Evolutionary conservation across 2,797 vertebrate species (phyloP).

Genomic region (Gouania willdenowi): DNA sequence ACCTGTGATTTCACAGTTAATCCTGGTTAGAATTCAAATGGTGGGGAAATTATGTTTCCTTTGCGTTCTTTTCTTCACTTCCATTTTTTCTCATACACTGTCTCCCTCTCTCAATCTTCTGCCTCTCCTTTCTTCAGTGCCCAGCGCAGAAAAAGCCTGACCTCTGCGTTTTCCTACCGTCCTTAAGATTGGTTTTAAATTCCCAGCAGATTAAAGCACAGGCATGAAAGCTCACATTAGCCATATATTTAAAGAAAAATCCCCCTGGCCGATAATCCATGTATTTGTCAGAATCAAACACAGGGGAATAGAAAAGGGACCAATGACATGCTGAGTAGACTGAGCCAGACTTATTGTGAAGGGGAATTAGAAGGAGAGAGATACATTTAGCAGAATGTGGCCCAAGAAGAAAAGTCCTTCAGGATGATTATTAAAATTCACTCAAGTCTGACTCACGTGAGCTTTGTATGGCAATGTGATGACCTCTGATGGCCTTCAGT

Average conservation of each 20-base stretch:
- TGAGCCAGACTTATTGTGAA: slow-evolving; percentile 69
- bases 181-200: slow-evolving; percentile 81
- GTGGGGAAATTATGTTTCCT: slow-evolving; percentile 77
- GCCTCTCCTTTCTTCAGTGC: slow-evolving; percentile 29
- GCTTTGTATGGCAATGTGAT: slow-evolving; percentile 54
- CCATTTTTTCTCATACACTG: slow-evolving; percentile 21
- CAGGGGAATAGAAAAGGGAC: slow-evolving; percentile 73
- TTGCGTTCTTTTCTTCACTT: slow-evolving; percentile 54
- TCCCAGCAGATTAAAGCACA: slow-evolving; percentile 81
- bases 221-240: slow-evolving; percentile 82
- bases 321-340: slow-evolving; percentile 75
- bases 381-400: slow-evolving; percentile 72
- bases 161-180: slow-evolving; percentile 75
- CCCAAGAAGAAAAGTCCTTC: slow-evolving; percentile 71
- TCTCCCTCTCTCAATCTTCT: slow-evolving; percentile 41
- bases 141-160: slow-evolving; percentile 66
- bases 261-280: slow-evolving; percentile 79
- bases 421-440: slow-evolving; percentile 75
- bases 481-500: slow-evolving; percentile 60
- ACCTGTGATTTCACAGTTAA: slow-evolving; percentile 71
- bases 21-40: slow-evolving; percentile 76
- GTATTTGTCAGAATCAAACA: slow-evolving; percentile 85
- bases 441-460: slow-evolving; percentile 53
- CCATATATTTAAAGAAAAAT: slow-evolving; percentile 81
- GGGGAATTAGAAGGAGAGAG: slow-evolving; percentile 73